Evolutionary conservation across 2,888 invertebrate species (phyloP).

Genomic region (Micropterix aruncella): DNA sequence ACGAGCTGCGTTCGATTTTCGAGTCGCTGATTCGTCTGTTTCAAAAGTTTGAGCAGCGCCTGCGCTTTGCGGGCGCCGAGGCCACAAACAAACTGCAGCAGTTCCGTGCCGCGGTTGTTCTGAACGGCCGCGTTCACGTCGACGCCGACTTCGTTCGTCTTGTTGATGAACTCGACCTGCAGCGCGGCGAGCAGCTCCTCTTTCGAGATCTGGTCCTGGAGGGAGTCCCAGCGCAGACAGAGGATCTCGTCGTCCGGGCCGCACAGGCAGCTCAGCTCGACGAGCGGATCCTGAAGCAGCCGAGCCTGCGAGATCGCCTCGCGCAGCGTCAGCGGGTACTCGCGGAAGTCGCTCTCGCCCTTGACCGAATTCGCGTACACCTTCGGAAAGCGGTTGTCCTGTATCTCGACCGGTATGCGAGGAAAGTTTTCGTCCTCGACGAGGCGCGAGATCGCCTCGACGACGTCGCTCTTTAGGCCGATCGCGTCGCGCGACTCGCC

Average conservation of each 20-base stretch:
- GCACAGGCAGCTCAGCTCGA: constrained; percentile 93
- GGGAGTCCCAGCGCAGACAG: constrained; percentile 80
- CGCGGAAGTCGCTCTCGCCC: constrained; percentile 76
- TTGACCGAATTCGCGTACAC: constrained; percentile 86
- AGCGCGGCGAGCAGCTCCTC: constrained; percentile 79
- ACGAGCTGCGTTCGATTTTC: constrained; percentile 94
- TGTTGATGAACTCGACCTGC: constrained; percentile 81
- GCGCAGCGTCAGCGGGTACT: constrained; percentile 80
- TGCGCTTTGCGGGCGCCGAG: constrained; percentile 91
- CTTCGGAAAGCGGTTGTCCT: constrained; percentile 88
- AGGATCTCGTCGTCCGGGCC: constrained; percentile 94
- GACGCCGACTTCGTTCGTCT: constrained; percentile 96
- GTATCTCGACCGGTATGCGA: constrained; percentile 73
- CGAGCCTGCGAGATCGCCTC: constrained; percentile 91
- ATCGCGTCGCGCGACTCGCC: constrained; percentile 84
- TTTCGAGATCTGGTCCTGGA: constrained; percentile 69
- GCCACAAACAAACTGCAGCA: constrained; percentile 95
- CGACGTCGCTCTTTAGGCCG: constrained; percentile 66
- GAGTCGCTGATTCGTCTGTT: constrained; percentile 80
- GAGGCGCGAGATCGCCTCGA: constrained; percentile 57
- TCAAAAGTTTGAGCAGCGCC: constrained; percentile 71
- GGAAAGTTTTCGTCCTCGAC: constrained; percentile 80
- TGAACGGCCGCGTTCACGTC: constrained; percentile 90
- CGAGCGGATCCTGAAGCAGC: constrained; percentile 85
- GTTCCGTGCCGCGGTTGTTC: constrained; percentile 71